phyloP scores from a whole-genome alignment of 2,888 invertebrate species.

The Aplocera efformata region DNA sequence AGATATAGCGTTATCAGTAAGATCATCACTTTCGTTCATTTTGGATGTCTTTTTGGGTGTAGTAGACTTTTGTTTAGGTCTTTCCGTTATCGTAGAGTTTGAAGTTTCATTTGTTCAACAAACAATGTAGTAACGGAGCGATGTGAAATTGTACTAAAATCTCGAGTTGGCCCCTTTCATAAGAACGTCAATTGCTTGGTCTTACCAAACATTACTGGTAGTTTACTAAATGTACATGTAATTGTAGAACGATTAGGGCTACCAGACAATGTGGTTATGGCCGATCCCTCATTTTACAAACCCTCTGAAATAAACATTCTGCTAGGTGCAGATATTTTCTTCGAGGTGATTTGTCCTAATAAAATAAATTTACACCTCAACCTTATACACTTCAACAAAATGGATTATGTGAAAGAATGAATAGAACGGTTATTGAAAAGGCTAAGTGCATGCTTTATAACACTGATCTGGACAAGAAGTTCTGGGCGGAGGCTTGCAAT shows the following conservation, averaged over 20 bases:
- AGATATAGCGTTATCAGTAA: no score
- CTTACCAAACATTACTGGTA: constrained; percentile 1
- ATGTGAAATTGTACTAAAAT: neutral
- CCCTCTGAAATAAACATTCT: constrained; percentile 27
- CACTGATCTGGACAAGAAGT: neutral
- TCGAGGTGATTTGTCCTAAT: constrained; percentile 27
- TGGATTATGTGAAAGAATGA: no score
- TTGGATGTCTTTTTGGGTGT: no score
- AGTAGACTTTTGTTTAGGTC: no score
- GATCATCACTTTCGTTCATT: no score
- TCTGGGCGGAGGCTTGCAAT: constrained; percentile 4
- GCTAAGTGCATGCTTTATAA: neutral
- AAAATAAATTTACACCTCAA: constrained; percentile 10
- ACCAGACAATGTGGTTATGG: constrained; percentile 24
- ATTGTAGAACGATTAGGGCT: neutral
- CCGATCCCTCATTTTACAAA: constrained; percentile 26
- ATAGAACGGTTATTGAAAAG: no score
- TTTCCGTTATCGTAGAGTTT: no score
- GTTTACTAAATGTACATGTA: neutral
- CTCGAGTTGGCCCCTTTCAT: neutral
- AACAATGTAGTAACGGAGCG: neutral
- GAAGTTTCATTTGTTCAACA: no score
- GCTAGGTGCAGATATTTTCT: constrained; percentile 30
- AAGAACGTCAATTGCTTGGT: neutral
- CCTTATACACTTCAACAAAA: no score